A percentile compares a stretch with the other conserved stretches of the same genome.
Evolutionary conservation across 2,888 invertebrate species (phyloP).

Genomic region (Caenorhabditis sulstoni): DNA sequence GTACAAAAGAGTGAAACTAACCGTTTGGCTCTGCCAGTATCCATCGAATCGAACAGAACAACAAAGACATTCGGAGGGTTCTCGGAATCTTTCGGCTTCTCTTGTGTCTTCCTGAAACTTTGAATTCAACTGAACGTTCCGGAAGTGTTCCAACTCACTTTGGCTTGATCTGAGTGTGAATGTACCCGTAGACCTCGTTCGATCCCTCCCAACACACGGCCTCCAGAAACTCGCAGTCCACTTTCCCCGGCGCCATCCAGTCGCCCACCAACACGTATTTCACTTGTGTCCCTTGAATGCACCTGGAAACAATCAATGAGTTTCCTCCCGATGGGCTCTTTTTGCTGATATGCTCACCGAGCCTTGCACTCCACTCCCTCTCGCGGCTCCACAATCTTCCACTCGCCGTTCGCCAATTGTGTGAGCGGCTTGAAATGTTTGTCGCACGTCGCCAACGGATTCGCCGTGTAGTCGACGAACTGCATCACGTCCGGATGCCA

Average conservation of each 20-base stretch:
- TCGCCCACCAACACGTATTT: neutral
- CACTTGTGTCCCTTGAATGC: neutral
- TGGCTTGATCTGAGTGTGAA: conserved; percentile 8
- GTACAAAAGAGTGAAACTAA: no score
- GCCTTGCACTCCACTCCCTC: conserved; percentile 2
- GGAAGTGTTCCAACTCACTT: neutral
- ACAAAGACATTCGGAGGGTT: neutral
- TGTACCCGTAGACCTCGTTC: conserved; percentile 12
- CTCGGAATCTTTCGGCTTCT: neutral
- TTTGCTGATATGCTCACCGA: neutral
- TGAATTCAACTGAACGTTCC: neutral
- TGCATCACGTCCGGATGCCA: conserved; percentile 1
- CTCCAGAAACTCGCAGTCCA: conserved; percentile 12
- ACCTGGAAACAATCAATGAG: neutral
- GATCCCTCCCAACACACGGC: neutral
- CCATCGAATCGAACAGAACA: no score
- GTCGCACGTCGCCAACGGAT: conserved; percentile 4
- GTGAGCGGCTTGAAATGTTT: conserved; percentile 1
- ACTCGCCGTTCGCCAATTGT: conserved; percentile 11
- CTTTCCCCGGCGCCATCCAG: neutral
- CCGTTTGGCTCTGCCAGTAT: no score
- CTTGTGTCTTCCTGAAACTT: neutral
- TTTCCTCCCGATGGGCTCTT: neutral
- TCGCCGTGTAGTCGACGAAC: neutral
- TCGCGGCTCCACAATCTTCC: neutral